Base-by-base conservation (phyloP, 37 sponge, comb jelly and placozoan genomes). In the Mnemiopsis leidyi region DNA sequence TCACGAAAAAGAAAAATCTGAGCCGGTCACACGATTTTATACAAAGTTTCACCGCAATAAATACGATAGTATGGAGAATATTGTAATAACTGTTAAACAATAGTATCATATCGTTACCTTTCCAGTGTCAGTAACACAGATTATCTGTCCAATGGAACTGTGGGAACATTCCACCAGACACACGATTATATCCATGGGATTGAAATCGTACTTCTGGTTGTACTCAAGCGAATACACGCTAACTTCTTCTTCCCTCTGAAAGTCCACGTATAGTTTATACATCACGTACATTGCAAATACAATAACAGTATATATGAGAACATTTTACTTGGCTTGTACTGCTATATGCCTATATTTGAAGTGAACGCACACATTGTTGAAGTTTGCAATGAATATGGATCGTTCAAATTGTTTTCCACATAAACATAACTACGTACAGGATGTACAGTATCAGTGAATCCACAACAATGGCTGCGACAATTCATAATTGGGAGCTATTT, bases 81-180 rank as follows among this genome's bases (percentile, higher is more conserved):
- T n/a, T n/a, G n/a, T n/a, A n/a, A n/a, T n/a, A n/a, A n/a, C n/a
- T n/a, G n/a, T n/a, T n/a, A n/a, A n/a, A n/a, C n/a, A n/a, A n/a
- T n/a, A n/a, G n/a, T n/a, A n/a, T n/a, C n/a, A n/a, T n/a, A n/a
- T 13, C 61, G 3, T 79, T 40, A 85, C 90, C 90, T 85, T 85
- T 35, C 90, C 90, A n/a, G 90, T 85, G 3, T 85, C 61, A 16
- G 90, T 85, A 26, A 85, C 61, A 61, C 7, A 40, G 16, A 85
- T 85, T n/a, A 85, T 40, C 48, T 85, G 90, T 0, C 90, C 90
- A 21, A 85, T 85, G 90, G 61, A 85, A 29, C 90, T 85, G 90
- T 85, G 90, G 2, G 90, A 85, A 85, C 90, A 85, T 61, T 21
- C 25, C 24, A 85, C 90, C 0, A 33, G 39, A 21, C 90, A 40